A percentile compares a stretch with the other conserved stretches of the same genome.
phyloP scores from a whole-genome alignment of 2,888 invertebrate genomes.

The Nezara viridula region DNA sequence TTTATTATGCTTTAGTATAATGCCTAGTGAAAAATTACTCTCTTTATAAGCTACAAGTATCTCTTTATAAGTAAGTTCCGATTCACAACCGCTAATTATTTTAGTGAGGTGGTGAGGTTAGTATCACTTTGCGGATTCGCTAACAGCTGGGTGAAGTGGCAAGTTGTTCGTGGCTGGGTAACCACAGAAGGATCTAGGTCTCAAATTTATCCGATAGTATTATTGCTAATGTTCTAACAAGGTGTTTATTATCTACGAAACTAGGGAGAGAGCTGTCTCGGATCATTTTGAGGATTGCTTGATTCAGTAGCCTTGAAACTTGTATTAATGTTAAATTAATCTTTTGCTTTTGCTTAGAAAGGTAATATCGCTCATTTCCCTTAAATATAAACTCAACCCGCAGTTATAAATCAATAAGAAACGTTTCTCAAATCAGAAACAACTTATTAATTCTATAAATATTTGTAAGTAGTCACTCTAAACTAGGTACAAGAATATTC shows the following conservation, averaged over 20 bases:
- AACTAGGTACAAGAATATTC: too few species aligned
- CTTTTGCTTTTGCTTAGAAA: too few species aligned
- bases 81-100: neutral
- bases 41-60: too few species aligned
- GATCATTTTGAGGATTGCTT: neutral
- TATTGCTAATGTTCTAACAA: slow-evolving; percentile 8
- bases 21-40: too few species aligned
- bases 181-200: slow-evolving; percentile 2
- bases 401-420: too few species aligned
- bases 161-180: neutral
- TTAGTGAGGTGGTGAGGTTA: slow-evolving; percentile 32
- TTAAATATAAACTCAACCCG: too few species aligned
- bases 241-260: neutral
- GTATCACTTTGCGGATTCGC: neutral
- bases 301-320: neutral
- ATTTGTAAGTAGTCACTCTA: too few species aligned
- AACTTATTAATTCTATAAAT: too few species aligned
- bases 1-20: too few species aligned
- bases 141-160: neutral
- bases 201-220: neutral
- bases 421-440: too few species aligned
- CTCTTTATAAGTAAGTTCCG: neutral
- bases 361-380: too few species aligned
- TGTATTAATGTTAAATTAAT: too few species aligned
- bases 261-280: neutral